Conservation (phyloP, 2,888 invertebrate genomes). For the Endotricha flammealis region DNA sequence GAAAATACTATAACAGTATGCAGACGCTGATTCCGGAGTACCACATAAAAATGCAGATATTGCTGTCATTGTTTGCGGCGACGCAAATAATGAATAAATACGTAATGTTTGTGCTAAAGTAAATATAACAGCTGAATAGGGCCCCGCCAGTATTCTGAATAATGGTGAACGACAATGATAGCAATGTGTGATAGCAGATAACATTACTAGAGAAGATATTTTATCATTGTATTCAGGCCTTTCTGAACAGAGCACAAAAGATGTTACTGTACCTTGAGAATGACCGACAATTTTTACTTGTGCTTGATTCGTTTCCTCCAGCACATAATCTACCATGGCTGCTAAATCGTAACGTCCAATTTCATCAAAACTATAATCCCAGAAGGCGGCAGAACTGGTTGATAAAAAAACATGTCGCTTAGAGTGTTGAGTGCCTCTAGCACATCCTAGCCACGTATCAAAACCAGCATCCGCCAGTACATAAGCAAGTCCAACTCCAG, state of each 20-base stretch:
- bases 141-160: slow-evolving; percentile 13
- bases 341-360: slow-evolving; percentile 86
- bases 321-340: slow-evolving; percentile 82
- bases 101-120: neutral
- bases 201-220: slow-evolving; percentile 73
- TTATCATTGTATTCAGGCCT: slow-evolving; percentile 79
- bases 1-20: neutral
- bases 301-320: slow-evolving; percentile 64
- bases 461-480: too few relatives aligned
- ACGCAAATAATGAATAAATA: slow-evolving; percentile 1
- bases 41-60: neutral
- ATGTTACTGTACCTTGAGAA: slow-evolving; percentile 82
- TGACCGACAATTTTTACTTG: slow-evolving; percentile 85
- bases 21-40: slow-evolving; percentile 1
- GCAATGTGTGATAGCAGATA: slow-evolving; percentile 80
- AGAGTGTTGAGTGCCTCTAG: too few relatives aligned
- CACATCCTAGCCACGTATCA: too few relatives aligned
- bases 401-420: too few relatives aligned
- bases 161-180: slow-evolving; percentile 47
- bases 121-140: too few relatives aligned
- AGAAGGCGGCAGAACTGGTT: slow-evolving; percentile 42
- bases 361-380: slow-evolving; percentile 85
- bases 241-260: slow-evolving; percentile 79
- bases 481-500: too few relatives aligned
- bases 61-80: neutral